A percentile compares a stretch with the other conserved stretches of the same genome.
Evolutionary conservation across 1,140 invertebrate genomes (phyloP).

Genomic region (Pseudomyrmex cubaensis): DNA sequence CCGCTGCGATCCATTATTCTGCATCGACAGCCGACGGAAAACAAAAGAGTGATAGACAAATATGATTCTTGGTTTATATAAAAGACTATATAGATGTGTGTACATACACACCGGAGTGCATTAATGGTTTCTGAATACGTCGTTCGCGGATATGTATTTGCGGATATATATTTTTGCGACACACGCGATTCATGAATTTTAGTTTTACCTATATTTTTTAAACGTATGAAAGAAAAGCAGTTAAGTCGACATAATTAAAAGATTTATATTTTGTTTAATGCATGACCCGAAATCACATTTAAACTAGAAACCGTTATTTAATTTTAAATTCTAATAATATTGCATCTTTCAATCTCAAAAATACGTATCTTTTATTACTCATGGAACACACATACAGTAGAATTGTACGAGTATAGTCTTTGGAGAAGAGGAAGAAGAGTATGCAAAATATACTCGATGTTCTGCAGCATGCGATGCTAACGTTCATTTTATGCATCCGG

Average conservation of each 20-base stretch:
- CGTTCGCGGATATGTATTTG: too few species aligned
- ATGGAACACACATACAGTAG: conserved; percentile 49
- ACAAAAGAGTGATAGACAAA: conserved; percentile 27
- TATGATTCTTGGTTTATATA: conserved; percentile 16
- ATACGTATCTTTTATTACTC: conserved; percentile 72
- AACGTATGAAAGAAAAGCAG: too few species aligned
- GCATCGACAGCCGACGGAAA: not conserved
- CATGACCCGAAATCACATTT: too few species aligned
- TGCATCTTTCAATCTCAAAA: conserved; percentile 42
- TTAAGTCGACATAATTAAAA: too few species aligned
- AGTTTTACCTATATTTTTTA: too few species aligned
- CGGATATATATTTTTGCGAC: not conserved
- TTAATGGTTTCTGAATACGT: too few species aligned
- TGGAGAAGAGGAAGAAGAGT: conserved; percentile 48
- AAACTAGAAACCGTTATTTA: too few species aligned
- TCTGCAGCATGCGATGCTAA: conserved; percentile 78
- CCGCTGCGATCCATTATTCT: conserved; percentile 26
- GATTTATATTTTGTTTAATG: too few species aligned
- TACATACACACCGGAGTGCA: not conserved
- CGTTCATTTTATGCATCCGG: conserved; percentile 80
- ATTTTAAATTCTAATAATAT: not conserved
- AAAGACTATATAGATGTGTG: not conserved
- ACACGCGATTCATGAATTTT: too few species aligned
- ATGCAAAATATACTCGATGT: conserved; percentile 79
- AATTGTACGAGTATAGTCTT: conserved; percentile 52